phyloP scores from a whole-genome alignment of 2,797 vertebrate species.

The Parotocinclus haroldoi region DNA sequence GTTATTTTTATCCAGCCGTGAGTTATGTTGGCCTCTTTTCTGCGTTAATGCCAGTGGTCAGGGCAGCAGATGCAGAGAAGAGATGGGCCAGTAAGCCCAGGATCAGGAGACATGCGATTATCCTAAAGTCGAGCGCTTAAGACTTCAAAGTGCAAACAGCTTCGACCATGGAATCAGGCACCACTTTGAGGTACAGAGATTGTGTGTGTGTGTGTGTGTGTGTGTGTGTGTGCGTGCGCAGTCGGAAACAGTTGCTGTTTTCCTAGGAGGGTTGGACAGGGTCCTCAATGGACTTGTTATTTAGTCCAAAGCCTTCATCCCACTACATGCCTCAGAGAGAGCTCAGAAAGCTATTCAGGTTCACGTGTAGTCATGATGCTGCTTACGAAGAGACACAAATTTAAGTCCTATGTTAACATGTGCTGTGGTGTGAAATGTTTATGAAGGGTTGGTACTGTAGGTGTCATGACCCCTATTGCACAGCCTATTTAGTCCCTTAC shows the following conservation, averaged over 20 bases:
- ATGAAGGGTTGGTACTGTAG: constrained; percentile 16
- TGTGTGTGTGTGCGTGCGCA: not conserved
- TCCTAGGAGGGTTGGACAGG: constrained; percentile 22
- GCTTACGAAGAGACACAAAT: constrained; percentile 4
- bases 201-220: constrained; percentile 3
- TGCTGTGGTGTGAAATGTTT: constrained; percentile 20
- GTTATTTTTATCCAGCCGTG: constrained; percentile 46
- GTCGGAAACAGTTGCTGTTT: constrained; percentile 42
- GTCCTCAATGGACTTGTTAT: constrained; percentile 6
- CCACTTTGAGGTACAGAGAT: constrained; percentile 41
- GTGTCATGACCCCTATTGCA: constrained; percentile 17
- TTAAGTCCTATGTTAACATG: constrained; percentile 10
- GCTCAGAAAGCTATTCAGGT: constrained; percentile 1
- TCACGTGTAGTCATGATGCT: constrained; percentile 15
- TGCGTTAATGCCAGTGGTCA: constrained; percentile 43
- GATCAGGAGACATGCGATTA: constrained; percentile 72
- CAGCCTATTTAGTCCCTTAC: constrained; percentile 24
- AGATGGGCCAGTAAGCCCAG: constrained; percentile 60
- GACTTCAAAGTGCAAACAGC: constrained; percentile 73
- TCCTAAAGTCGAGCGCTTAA: constrained; percentile 70
- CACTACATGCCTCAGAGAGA: not conserved
- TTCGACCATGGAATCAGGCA: constrained; percentile 41
- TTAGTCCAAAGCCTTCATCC: constrained; percentile 7
- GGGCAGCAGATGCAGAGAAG: constrained; percentile 47
- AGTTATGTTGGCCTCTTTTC: constrained; percentile 21